Percentiles rank a stretch among this genome's conserved stretches.
Conservation (phyloP, 2,113 vertebrate species). For the Notiomystis cincta region DNA sequence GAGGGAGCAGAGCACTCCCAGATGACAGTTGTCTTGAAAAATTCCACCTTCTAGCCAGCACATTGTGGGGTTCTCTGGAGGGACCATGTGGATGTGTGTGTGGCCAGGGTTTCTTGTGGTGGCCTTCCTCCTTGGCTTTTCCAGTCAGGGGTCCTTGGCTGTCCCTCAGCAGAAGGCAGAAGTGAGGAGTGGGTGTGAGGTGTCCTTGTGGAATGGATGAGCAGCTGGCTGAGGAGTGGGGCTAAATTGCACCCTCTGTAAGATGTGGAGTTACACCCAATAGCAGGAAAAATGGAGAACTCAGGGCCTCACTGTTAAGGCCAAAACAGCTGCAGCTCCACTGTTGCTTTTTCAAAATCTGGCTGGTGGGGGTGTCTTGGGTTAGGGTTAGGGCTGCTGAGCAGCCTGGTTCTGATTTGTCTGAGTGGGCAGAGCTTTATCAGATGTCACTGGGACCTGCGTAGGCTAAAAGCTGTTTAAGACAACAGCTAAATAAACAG, state of each 20-base stretch:
- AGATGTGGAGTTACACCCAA: not conserved
- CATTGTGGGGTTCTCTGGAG: not conserved
- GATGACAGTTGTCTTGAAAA: not conserved
- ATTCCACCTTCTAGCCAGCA: not conserved
- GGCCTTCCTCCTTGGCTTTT: not conserved
- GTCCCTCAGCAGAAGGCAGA: not conserved
- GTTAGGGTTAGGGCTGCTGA: not conserved
- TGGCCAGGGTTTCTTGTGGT: not conserved
- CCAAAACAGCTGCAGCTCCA: not conserved
- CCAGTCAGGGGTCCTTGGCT: not conserved
- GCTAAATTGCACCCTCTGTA: not conserved
- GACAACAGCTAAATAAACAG: not conserved
- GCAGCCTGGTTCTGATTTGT: not conserved
- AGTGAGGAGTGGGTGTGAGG: not conserved
- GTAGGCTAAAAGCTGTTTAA: not conserved
- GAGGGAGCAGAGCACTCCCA: not conserved
- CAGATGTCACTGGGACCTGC: not conserved
- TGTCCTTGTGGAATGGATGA: not conserved
- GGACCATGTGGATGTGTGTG: not conserved
- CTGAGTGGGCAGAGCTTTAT: not conserved
- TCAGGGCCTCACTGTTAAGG: not conserved
- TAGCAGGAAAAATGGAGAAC: not conserved
- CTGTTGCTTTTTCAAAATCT: not conserved
- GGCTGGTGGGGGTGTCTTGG: too few species aligned
- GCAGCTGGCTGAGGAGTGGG: not conserved